These are phyloP conservation scores for Rotaria macrura DNA, from an alignment of 2,888 invertebrate species.

Conservation along the genomic window DNA sequence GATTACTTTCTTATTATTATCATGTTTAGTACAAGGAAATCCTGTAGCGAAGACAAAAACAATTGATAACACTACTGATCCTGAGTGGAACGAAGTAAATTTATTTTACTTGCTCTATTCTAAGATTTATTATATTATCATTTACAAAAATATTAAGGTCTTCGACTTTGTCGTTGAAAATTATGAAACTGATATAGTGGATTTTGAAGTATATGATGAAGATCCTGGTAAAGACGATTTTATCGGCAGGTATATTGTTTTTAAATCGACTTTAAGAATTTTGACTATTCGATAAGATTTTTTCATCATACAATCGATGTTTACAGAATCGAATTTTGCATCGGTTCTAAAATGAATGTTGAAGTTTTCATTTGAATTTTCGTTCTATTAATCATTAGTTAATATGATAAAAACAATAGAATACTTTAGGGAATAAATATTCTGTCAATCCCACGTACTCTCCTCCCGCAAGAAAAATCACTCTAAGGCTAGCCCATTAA, in stretches of 20 bases:
- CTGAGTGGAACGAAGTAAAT: conserved; percentile 30
- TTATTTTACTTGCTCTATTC: not conserved
- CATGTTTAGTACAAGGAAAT: not conserved
- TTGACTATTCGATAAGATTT: too few species aligned
- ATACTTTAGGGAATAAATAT: too few species aligned
- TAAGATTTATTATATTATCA: too few species aligned
- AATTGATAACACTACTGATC: conserved; percentile 21
- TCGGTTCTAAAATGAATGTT: too few species aligned
- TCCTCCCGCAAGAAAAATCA: too few species aligned
- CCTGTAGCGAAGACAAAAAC: conserved; percentile 6
- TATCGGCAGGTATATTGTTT: not conserved
- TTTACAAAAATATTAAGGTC: not conserved
- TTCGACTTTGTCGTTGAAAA: conserved; percentile 3
- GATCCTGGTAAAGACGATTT: conserved; percentile 31
- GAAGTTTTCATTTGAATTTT: too few species aligned
- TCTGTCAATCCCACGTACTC: too few species aligned
- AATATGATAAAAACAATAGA: too few species aligned
- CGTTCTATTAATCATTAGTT: too few species aligned
- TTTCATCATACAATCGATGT: too few species aligned
- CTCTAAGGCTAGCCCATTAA: too few species aligned
- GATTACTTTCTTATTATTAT: not conserved
- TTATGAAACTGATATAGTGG: not conserved
- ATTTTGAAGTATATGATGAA: conserved; percentile 26
- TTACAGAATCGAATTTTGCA: not conserved
- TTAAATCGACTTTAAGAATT: too few species aligned